Base-by-base conservation (phyloP, 1,140 invertebrate species). In the Caenorhabditis inopinata region DNA sequence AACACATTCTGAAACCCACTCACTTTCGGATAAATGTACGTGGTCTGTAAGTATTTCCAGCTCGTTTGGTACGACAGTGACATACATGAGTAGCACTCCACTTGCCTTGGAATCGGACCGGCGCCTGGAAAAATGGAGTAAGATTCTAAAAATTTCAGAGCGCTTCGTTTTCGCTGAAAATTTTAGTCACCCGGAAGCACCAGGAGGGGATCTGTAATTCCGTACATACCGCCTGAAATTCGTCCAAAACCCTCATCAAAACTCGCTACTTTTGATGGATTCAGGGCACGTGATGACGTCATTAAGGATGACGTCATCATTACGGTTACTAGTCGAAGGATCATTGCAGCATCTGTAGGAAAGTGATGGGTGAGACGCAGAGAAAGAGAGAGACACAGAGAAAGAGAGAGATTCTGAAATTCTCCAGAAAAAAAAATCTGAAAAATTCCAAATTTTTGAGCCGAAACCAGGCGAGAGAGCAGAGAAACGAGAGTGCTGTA, bases 41-140 rank as follows among this genome's bases (percentile, higher is more conserved):
- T 84, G 11, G 80, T 27, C 51, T 87, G 82, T 14, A 87, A 80
- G 29, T 75, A 80, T n/a, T 80, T 76, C 87, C 87, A 87, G 38
- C 81, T 87, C 14, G 81, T 76, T 42, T 87, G 85, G 79, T 87
- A 87, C 74, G 79, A 83, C 7, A 83, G 47, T 7, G 87, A 88
- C 86, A 87, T 87, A 68, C 86, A 87, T 9, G 85, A 86, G 53
- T 82, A 87, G 68, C 86, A 87, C 80, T 87, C 85, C 48, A 86
- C 81, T 79, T 85, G 79, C 14, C 81, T 62, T 27, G 84, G 82
- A 7, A 85, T 75, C 51, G 85, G 74, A 45, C 82, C 58, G 32
- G 58, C 58, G 32, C 58, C 86, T 85, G 79, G 27, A 86, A 83
- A n/a, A 7, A 45, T 46, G 0, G 14, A 47, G 14, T 42, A n/a